These are phyloP conservation scores for Psophia crepitans DNA, from an alignment of 2,113 vertebrate genomes.

Conservation along the genomic window DNA sequence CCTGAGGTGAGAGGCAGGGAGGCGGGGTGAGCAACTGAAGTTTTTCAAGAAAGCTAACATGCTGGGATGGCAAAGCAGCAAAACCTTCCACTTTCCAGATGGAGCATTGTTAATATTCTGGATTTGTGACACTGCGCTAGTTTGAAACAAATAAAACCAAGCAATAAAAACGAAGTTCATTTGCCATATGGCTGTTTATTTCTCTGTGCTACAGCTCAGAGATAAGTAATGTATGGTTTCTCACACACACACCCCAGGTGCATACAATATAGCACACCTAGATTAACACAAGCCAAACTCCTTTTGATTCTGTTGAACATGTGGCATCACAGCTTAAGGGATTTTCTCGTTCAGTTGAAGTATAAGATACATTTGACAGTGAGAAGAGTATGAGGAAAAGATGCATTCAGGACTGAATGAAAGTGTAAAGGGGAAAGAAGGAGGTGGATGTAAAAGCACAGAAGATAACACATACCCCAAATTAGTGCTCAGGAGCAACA, in stretches of 20 bases:
- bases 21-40: background rate
- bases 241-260: background rate
- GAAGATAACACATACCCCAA: background rate
- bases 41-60: background rate
- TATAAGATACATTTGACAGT: slow-evolving; percentile 25
- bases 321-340: slow-evolving; percentile 42
- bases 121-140: slow-evolving; percentile 67
- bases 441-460: background rate
- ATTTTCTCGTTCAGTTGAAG: slow-evolving; percentile 44
- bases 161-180: slow-evolving; percentile 68
- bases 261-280: slow-evolving; percentile 43
- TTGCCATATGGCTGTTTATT: slow-evolving; percentile 78
- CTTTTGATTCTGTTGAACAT: slow-evolving; percentile 45
- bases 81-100: slow-evolving; percentile 69
- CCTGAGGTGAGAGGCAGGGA: background rate
- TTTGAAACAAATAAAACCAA: slow-evolving; percentile 73
- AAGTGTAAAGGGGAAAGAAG: background rate
- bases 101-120: slow-evolving; percentile 72
- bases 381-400: slow-evolving; percentile 1
- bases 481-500: background rate
- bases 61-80: background rate
- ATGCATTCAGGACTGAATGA: background rate
- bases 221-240: slow-evolving; percentile 60
- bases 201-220: slow-evolving; percentile 56
- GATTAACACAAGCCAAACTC: slow-evolving; percentile 31